A percentile compares a stretch with the other conserved stretches of the same genome.
Conservation (phyloP, 53 echinoderm and acorn worm species). For the Echinarachnius parma region DNA sequence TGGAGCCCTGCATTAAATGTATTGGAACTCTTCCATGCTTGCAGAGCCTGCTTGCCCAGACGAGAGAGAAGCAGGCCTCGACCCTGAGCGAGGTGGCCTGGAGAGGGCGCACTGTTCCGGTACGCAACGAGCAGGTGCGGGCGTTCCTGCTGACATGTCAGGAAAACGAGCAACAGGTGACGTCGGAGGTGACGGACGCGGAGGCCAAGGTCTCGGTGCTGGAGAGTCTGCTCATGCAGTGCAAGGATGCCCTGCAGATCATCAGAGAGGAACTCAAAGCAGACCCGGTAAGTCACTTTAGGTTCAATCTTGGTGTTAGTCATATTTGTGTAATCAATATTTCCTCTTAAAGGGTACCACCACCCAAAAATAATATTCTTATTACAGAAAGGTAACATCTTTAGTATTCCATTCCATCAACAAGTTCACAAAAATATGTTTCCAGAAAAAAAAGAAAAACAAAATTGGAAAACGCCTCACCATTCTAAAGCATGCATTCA, state of each 20-base stretch:
- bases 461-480: too few species aligned
- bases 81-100: conserved; percentile 96
- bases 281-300: conserved; percentile 86
- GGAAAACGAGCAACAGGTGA: conserved; percentile 84
- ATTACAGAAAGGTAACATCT: too few species aligned
- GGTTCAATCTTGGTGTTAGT: too few species aligned
- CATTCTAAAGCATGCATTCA: too few species aligned
- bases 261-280: conserved; percentile 82
- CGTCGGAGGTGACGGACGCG: conserved; percentile 54
- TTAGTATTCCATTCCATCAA: too few species aligned
- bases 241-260: conserved; percentile 92
- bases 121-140: conserved; percentile 84
- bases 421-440: too few species aligned
- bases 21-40: too few species aligned
- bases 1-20: too few species aligned
- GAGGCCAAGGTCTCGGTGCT: conserved; percentile 89
- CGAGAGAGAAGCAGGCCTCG: conserved; percentile 91
- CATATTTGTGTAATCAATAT: too few species aligned
- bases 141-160: conserved; percentile 84
- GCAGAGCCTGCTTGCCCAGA: conserved; percentile 86
- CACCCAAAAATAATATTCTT: too few species aligned
- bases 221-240: conserved; percentile 91
- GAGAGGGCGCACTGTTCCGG: conserved; percentile 91
- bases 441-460: too few species aligned
- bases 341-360: too few species aligned